These are phyloP conservation scores for Actinostola sp. DNA, from an alignment of 92 coral and sea anemone species.

Conservation along the genomic window DNA sequence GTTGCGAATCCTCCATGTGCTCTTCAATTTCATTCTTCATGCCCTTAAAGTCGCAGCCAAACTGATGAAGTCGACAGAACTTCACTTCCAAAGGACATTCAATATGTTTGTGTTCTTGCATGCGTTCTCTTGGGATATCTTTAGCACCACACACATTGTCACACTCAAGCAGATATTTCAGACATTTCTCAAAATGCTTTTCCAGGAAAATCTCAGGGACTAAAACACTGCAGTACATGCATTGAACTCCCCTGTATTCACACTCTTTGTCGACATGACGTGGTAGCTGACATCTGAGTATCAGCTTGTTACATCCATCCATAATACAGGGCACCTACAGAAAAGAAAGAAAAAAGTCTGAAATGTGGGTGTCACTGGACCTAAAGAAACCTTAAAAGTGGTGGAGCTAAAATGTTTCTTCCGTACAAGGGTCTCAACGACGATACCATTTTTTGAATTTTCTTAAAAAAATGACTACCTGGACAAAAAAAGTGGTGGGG, in stretches of 20 bases:
- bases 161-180: constrained; percentile 74
- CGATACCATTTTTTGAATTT: too few relatives aligned
- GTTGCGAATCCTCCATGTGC: constrained; percentile 44
- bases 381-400: too few relatives aligned
- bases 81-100: constrained; percentile 59
- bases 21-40: constrained; percentile 39
- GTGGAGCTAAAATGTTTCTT: too few relatives aligned
- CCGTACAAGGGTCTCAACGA: too few relatives aligned
- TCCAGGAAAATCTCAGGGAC: constrained; percentile 49
- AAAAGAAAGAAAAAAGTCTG: background rate
- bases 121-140: constrained; percentile 51
- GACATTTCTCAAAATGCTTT: constrained; percentile 68
- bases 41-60: constrained; percentile 67
- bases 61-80: constrained; percentile 51
- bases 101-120: constrained; percentile 52
- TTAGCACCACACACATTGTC: constrained; percentile 67
- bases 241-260: constrained; percentile 49
- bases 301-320: constrained; percentile 56
- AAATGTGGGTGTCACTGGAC: background rate
- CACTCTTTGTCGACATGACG: constrained; percentile 81
- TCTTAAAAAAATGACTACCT: too few relatives aligned
- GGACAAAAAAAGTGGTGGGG: too few relatives aligned
- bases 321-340: constrained; percentile 64
- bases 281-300: constrained; percentile 64
- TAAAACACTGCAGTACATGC: constrained; percentile 63